Evolutionary conservation across 2,797 vertebrate genomes (phyloP).

Genomic region (Hypotaenidia okinawae): DNA sequence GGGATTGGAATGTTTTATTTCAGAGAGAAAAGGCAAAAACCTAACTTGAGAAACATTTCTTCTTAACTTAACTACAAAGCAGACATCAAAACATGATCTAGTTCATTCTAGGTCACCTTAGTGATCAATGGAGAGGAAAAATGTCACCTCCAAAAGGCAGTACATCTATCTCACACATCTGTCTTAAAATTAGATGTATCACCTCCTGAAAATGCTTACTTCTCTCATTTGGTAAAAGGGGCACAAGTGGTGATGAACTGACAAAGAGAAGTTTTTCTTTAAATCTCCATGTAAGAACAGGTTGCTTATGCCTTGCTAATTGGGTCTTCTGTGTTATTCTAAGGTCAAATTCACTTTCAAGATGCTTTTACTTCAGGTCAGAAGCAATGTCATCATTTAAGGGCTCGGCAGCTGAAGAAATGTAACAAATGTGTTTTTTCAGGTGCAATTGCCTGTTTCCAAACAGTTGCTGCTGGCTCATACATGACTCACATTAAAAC

Average conservation of each 20-base stretch:
- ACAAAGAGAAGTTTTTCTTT: neutral
- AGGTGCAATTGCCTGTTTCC: neutral
- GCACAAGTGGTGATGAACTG: neutral
- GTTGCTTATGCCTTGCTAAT: neutral
- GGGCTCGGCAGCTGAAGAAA: neutral
- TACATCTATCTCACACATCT: neutral
- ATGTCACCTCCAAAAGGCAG: neutral
- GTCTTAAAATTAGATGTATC: neutral
- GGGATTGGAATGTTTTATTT: neutral
- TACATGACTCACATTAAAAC: neutral
- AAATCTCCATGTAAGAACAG: neutral
- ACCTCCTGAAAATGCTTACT: neutral
- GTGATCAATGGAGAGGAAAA: conserved; percentile 19
- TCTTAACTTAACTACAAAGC: neutral
- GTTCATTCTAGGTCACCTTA: neutral
- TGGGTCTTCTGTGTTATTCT: neutral
- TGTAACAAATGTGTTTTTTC: neutral
- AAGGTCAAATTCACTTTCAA: neutral
- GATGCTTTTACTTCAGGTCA: neutral
- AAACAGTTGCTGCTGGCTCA: neutral
- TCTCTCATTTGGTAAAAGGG: neutral
- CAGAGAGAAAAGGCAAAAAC: neutral
- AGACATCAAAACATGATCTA: conserved; percentile 3
- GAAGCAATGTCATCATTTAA: neutral
- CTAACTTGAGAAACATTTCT: neutral